Evolutionary conservation across 2,888 invertebrate genomes (phyloP), one percentile per base, ranked within the genome.

Genomic region (Orgyia antiqua): DNA sequence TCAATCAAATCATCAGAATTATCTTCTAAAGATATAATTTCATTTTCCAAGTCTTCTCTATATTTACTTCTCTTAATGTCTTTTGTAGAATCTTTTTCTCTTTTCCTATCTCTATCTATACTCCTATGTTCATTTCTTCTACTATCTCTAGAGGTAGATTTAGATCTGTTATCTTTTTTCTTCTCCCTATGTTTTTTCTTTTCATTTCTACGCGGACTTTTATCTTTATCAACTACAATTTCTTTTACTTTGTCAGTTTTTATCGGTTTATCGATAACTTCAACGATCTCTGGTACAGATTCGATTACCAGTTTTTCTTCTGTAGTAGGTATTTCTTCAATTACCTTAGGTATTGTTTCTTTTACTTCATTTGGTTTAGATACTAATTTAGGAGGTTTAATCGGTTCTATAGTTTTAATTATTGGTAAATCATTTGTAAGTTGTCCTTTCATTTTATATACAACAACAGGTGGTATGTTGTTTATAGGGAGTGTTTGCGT

Each of bases 1-100:
- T 89, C 89, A 24, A 90, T 89, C 64, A 89, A 76, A 46, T 89
- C 90, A 45, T 83, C 74, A 0, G 76, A 72, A 49, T 80, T 78
- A 36, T 87, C 87, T 20, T 74, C 87, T 28, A 86, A 50, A 0
- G 78, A 78, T 38, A 87, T 87, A 6, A 87, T 68, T 45, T 84
- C 86, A 21, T 43, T 70, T 25, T 71, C 71, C 45, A 70, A 31
- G 19, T 80, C 67, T 39, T 60, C 72, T 27, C 31, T 49, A 4
- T 44, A 33, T 39, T 60, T 67, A 27, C 33, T 58, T 44, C 36
- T 63, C 32, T 62, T 61, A 30, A 26, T 59, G 19, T 60, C 60
- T 41, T 46, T 64, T 24, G 63, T 64, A 29, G 42, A 51, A 5
- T 29, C 18, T 9, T 13, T 36, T 13, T 30, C 34, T 11, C 20